Evolutionary conservation across 2,888 invertebrate genomes (phyloP).

Genomic region (Drosophila tripunctata): DNA sequence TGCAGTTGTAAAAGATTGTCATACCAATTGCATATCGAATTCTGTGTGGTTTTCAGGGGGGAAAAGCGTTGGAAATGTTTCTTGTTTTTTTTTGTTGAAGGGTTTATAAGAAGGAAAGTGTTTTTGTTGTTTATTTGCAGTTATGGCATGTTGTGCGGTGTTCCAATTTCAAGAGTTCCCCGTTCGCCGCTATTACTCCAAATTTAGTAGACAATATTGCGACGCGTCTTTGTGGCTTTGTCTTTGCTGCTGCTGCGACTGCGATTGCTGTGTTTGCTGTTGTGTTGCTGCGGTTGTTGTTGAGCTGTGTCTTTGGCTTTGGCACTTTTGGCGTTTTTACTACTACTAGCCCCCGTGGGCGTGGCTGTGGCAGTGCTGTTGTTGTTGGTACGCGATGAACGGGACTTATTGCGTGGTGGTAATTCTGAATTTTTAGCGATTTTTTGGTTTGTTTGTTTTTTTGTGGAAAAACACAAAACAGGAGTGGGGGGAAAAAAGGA

Average conservation of each 20-base stretch:
- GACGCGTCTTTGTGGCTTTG: slow-evolving; percentile 69
- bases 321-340: slow-evolving; percentile 70
- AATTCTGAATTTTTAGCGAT: slow-evolving; percentile 69
- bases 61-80: slow-evolving; percentile 23
- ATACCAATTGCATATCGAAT: slow-evolving; percentile 53
- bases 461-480: slow-evolving; percentile 36
- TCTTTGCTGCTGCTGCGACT: slow-evolving; percentile 78
- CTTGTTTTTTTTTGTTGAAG: background rate
- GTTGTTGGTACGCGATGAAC: slow-evolving; percentile 78
- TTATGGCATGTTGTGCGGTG: slow-evolving; percentile 31
- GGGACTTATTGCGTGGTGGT: slow-evolving; percentile 81
- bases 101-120: background rate
- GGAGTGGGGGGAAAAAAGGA: slow-evolving; percentile 47
- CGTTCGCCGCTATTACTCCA: no score
- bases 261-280: slow-evolving; percentile 46
- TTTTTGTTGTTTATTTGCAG: background rate
- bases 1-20: slow-evolving; percentile 24
- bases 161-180: slow-evolving; percentile 42
- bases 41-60: slow-evolving; percentile 16
- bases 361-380: slow-evolving; percentile 59
- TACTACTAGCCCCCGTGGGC: slow-evolving; percentile 50
- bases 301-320: slow-evolving; percentile 70
- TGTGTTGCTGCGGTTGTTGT: slow-evolving; percentile 41
- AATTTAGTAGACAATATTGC: slow-evolving; percentile 79
- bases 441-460: slow-evolving; percentile 35